Percentiles rank a stretch among this genome's conserved stretches.
Conservation (phyloP, 2,113 vertebrate genomes). For the Alexandromys fortis region DNA sequence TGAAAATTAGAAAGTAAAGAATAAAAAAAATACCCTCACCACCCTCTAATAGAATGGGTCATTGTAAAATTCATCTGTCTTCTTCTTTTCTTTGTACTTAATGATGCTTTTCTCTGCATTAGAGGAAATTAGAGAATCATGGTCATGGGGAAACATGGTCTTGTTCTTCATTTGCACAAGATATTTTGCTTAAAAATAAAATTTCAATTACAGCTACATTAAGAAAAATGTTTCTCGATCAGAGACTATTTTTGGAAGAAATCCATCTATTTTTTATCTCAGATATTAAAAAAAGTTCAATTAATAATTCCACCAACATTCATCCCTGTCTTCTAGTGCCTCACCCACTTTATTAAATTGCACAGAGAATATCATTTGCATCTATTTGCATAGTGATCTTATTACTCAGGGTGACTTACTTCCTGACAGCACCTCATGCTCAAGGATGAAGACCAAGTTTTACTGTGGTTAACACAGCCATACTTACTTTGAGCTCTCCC, state of each 20-base stretch:
- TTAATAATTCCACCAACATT: conserved; percentile 28
- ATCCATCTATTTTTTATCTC: conserved; percentile 1
- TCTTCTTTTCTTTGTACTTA: conserved; percentile 56
- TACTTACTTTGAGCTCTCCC: neutral
- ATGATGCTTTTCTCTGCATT: conserved; percentile 45
- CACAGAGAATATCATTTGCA: neutral
- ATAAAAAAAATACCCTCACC: neutral
- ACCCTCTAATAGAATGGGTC: conserved; percentile 14
- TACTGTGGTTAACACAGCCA: neutral
- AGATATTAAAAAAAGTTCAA: conserved; percentile 34
- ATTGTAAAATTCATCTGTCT: conserved; percentile 57
- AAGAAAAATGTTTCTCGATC: conserved; percentile 45
- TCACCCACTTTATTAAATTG: neutral
- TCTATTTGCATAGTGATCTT: neutral
- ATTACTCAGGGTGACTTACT: neutral
- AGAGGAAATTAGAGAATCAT: conserved; percentile 44
- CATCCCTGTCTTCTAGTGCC: neutral
- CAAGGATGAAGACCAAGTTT: neutral
- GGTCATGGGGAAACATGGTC: neutral
- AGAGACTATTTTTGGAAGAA: conserved; percentile 46
- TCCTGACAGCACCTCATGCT: neutral
- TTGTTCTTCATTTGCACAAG: conserved; percentile 35
- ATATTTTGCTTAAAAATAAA: conserved; percentile 62
- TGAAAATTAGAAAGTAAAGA: neutral
- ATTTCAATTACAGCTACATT: conserved; percentile 59